Conservation (phyloP, 2,888 invertebrate genomes). For the Halocaridina rubra region DNA sequence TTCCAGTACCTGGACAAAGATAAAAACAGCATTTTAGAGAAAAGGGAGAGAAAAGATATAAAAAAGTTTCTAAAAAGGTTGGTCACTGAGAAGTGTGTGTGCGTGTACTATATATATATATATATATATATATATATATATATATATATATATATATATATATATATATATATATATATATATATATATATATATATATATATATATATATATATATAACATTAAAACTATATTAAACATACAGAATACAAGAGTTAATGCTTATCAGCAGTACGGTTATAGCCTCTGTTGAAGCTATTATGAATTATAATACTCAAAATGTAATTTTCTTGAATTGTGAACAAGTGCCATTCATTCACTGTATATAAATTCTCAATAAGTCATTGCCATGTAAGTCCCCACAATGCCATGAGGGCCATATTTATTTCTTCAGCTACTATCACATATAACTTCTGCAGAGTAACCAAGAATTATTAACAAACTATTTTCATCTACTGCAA, state of each 20-base stretch:
- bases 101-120: slow-evolving; percentile 1
- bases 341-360: no score
- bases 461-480: no score
- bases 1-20: slow-evolving; percentile 29
- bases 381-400: no score
- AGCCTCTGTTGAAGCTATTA: no score
- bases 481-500: no score
- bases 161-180: not conserved
- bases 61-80: slow-evolving; percentile 33
- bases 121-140: not conserved
- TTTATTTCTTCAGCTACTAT: no score
- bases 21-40: slow-evolving; percentile 65
- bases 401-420: no score
- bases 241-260: no score
- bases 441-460: no score
- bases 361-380: no score
- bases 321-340: not conserved
- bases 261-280: no score
- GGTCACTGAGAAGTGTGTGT: no score
- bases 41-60: slow-evolving; percentile 65
- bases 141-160: slow-evolving; percentile 6
- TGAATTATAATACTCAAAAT: not conserved
- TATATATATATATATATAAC: not conserved
- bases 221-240: not conserved
- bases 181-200: not conserved